Evolutionary conservation across 2,113 vertebrate genomes (phyloP), one percentile per base, ranked within the genome.

Genomic region (Phrynocephalus versicolor): DNA sequence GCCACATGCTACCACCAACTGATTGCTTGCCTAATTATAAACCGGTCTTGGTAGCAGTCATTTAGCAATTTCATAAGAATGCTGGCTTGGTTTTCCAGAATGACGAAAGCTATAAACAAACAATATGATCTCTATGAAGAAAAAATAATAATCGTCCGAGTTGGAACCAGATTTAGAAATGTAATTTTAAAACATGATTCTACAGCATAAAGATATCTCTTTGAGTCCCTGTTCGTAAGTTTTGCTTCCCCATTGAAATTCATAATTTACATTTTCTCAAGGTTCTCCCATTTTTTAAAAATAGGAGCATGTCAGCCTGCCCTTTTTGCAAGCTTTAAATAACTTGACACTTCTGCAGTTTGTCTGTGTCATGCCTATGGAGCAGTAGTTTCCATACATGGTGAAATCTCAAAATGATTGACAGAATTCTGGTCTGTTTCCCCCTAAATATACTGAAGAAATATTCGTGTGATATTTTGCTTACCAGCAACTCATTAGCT

Each of bases 401-500:
- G 82, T 23, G 72, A 60, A 81, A 45, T 62, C 70, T 81, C 25
- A 89, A 64, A 65, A 25, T 69, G n/a, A 21, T 85, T 79, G 82
- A 51, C 58, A 84, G 30, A 74, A 58, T 8, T 84, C 55, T 30
- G 75, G 58, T 55, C 70, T 41, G 57, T 84, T 82, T 88, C 85
- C 19, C 27, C 19, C 87, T 67, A 14, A 76, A 65, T 37, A 70
- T 86, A 51, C 16, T 41, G 51, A 80, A 45, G 62, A 41, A 70
- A n/a, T 18, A 70, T 79, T 1, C 27, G 9, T 7, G 0, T 35
- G 57, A 33, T 83, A 18, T 45, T 74, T 51, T 75, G 39, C 33
- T 72, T 65, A 2, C n/a, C 74, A 69, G 2, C 72, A 37, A 25
- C 1, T 83, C 81, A 25, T 35, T 13, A 81, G 51, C 21, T 83